phyloP scores from a whole-genome alignment of 1,140 invertebrate genomes.

The Sogatella furcifera region DNA sequence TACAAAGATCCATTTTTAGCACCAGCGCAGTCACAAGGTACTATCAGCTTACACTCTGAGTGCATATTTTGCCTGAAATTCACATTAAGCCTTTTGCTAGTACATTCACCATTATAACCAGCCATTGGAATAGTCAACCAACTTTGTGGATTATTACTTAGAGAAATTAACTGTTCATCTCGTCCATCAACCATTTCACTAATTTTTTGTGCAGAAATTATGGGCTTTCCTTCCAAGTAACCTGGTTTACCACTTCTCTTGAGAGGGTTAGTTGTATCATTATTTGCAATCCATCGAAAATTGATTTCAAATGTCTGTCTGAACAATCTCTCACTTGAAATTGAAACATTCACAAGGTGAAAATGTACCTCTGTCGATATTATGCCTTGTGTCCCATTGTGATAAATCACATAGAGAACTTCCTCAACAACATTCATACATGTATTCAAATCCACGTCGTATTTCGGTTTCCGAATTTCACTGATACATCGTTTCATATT shows the following conservation, averaged over 20 bases:
- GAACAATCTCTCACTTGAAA: conserved; percentile 27
- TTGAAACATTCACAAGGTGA: conserved; percentile 32
- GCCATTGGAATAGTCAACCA: neutral
- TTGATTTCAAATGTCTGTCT: conserved; percentile 38
- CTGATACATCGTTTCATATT: neutral
- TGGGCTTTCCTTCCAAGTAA: conserved; percentile 47
- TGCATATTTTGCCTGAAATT: neutral
- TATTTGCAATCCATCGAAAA: conserved; percentile 35
- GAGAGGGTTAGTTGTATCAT: conserved; percentile 25
- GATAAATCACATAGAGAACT: conserved; percentile 39
- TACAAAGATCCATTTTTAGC: neutral
- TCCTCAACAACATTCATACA: conserved; percentile 35
- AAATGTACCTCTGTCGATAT: conserved; percentile 34
- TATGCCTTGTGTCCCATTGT: conserved; percentile 46
- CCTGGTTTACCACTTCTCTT: conserved; percentile 55
- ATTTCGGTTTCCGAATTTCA: neutral
- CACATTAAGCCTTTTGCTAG: neutral
- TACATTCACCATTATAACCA: neutral
- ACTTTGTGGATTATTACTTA: neutral
- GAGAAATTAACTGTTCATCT: neutral
- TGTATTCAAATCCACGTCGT: neutral
- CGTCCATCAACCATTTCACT: neutral
- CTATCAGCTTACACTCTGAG: neutral
- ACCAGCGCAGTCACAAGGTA: neutral
- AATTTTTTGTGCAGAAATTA: conserved; percentile 31